A percentile compares a stretch with the other conserved stretches of the same genome.
These are phyloP conservation scores for Perdita meconis DNA, from an alignment of 2,888 invertebrate genomes.

Conservation along the genomic window DNA sequence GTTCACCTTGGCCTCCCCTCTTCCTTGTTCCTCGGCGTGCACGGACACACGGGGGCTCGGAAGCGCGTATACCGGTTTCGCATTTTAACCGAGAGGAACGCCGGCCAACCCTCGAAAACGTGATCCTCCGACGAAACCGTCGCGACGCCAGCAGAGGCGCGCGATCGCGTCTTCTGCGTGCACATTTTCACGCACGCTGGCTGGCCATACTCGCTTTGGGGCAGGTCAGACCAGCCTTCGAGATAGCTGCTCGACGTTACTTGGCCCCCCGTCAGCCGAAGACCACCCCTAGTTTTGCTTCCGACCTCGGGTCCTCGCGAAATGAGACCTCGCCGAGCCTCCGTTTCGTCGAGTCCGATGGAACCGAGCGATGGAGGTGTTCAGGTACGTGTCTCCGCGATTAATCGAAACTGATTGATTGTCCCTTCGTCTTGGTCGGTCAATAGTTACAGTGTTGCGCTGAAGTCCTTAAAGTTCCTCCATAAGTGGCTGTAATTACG, in stretches of 20 bases:
- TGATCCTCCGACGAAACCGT: slow-evolving; percentile 49
- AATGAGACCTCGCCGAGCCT: not conserved
- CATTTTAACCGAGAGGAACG: slow-evolving; percentile 53
- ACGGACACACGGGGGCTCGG: slow-evolving; percentile 15
- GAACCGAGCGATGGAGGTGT: slow-evolving; percentile 46
- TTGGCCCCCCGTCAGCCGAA: not conserved
- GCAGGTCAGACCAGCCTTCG: slow-evolving; percentile 63
- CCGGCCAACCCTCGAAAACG: slow-evolving; percentile 50
- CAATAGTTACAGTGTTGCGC: not conserved
- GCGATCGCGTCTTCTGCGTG: slow-evolving; percentile 27
- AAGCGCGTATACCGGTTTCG: slow-evolving; percentile 62
- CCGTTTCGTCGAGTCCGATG: slow-evolving; percentile 24
- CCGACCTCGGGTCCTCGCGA: not conserved
- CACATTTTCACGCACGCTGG: too few species aligned
- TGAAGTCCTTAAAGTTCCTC: not conserved
- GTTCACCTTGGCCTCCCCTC: slow-evolving; percentile 29
- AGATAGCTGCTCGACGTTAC: not conserved
- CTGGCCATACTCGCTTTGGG: slow-evolving; percentile 62
- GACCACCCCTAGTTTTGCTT: not conserved
- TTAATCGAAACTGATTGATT: not conserved
- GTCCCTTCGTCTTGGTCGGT: not conserved
- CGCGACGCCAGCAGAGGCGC: slow-evolving; percentile 19
- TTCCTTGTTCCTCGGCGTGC: slow-evolving; percentile 20
- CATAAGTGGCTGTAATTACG: not conserved
- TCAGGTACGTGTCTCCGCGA: slow-evolving; percentile 42